Percentiles rank a stretch among this genome's conserved stretches.
These are phyloP conservation scores for Sorex araneus DNA, from an alignment of 2,113 vertebrate genomes.

Conservation along the genomic window DNA sequence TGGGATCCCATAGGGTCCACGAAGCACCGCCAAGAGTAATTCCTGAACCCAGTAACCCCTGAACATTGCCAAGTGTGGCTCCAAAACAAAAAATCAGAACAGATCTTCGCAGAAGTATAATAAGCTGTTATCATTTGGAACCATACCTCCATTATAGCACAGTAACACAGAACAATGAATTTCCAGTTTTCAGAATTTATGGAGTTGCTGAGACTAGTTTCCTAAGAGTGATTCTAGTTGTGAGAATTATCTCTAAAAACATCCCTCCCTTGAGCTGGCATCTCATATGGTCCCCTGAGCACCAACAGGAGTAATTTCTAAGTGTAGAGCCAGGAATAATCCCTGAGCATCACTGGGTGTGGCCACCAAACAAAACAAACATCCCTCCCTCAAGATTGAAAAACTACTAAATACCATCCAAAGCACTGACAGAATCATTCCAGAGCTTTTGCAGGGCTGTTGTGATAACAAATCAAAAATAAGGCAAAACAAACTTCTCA, in stretches of 20 bases:
- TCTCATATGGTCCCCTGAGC: too few relatives aligned
- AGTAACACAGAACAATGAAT: not conserved
- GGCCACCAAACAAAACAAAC: not conserved
- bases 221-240: slow-evolving; percentile 51
- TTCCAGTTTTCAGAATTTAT: slow-evolving; percentile 43
- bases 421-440: not conserved
- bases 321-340: too few relatives aligned
- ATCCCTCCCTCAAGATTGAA: slow-evolving; percentile 7
- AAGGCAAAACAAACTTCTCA: not conserved
- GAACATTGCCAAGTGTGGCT: too few relatives aligned
- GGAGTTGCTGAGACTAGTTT: slow-evolving; percentile 28
- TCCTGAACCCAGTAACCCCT: too few relatives aligned
- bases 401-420: not conserved
- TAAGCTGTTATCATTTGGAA: slow-evolving; percentile 6
- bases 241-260: slow-evolving; percentile 42
- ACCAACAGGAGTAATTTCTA: too few relatives aligned
- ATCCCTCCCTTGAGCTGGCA: not conserved
- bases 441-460: not conserved
- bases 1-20: too few relatives aligned
- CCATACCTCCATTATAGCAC: not conserved
- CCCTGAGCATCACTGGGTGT: too few relatives aligned
- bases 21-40: too few relatives aligned
- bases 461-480: not conserved
- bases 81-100: not conserved
- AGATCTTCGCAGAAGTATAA: slow-evolving; percentile 50